These are phyloP conservation scores for Calliopsis andreniformis DNA, from an alignment of 1,140 invertebrate genomes.

Conservation along the genomic window DNA sequence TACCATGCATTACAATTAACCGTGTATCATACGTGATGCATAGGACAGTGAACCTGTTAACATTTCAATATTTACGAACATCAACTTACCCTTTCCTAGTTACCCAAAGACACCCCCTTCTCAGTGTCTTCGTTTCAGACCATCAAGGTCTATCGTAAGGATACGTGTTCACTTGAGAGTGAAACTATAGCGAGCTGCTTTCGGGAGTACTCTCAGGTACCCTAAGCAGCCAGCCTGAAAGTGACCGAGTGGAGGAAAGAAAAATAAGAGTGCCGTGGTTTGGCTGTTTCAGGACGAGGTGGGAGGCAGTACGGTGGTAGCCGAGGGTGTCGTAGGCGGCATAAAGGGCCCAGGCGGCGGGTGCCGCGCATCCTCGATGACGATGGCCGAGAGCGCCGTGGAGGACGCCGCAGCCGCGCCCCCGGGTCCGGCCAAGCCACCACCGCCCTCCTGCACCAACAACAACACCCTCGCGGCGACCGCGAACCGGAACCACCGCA, in stretches of 20 bases:
- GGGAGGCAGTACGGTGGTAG: conserved; percentile 79
- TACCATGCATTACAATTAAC: too few relatives aligned
- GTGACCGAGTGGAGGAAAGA: conserved; percentile 6
- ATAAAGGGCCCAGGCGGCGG: conserved; percentile 82
- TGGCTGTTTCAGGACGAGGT: conserved; percentile 76
- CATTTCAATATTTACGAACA: too few relatives aligned
- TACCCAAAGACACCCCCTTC: too few relatives aligned
- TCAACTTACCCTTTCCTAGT: too few relatives aligned
- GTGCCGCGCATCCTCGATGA: conserved; percentile 84
- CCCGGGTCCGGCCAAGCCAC: conserved; percentile 80
- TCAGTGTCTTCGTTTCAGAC: too few relatives aligned
- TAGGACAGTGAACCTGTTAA: too few relatives aligned
- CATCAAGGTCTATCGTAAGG: too few relatives aligned
- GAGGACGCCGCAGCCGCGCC: conserved; percentile 81
- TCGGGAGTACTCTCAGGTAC: too few relatives aligned
- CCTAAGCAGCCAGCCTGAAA: too few relatives aligned
- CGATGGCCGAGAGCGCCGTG: conserved; percentile 86
- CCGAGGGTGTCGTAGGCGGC: conserved; percentile 77
- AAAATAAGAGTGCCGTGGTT: conserved; percentile 39
- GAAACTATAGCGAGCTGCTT: too few relatives aligned
- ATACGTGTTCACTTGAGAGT: too few relatives aligned
- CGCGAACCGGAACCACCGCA: conserved; percentile 84
- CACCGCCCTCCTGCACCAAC: conserved; percentile 80
- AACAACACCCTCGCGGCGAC: conserved; percentile 84
- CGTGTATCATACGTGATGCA: too few relatives aligned